Percentiles rank a stretch among this genome's conserved stretches.
Conservation (phyloP, 2,888 invertebrate species). For the Neelides folsomi region DNA sequence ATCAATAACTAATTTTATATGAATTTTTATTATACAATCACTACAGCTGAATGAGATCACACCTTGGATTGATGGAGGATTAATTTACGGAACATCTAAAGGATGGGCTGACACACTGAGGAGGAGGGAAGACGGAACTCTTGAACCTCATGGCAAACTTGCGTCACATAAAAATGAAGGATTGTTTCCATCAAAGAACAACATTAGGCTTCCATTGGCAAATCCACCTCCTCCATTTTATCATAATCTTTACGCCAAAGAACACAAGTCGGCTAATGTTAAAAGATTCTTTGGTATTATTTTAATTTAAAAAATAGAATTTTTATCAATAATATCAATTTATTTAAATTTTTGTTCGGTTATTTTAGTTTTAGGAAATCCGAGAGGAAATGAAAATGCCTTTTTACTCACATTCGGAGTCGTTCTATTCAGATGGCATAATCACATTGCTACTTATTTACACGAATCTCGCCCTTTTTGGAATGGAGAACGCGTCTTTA, state of each 20-base stretch:
- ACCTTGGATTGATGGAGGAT: conserved; percentile 48
- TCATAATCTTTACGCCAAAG: conserved; percentile 37
- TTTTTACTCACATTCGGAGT: conserved; percentile 44
- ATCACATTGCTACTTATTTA: conserved; percentile 40
- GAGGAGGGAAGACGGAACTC: conserved; percentile 40
- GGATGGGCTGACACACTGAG: conserved; percentile 47
- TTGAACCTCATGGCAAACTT: conserved; percentile 40
- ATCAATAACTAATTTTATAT: no score
- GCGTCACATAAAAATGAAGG: conserved; percentile 38
- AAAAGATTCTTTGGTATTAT: conserved; percentile 45
- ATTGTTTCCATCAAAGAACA: conserved; percentile 45
- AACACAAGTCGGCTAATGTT: conserved; percentile 40
- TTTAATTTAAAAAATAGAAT: conserved; percentile 16
- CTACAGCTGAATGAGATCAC: conserved; percentile 48
- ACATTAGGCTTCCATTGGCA: conserved; percentile 43
- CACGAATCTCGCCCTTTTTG: conserved; percentile 36
- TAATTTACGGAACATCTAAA: conserved; percentile 48
- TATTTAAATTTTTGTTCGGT: background rate
- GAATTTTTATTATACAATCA: no score
- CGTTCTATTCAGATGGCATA: conserved; percentile 47
- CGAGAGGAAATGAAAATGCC: conserved; percentile 45
- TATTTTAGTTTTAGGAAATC: conserved; percentile 42
- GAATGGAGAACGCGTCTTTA: conserved; percentile 43
- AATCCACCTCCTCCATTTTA: conserved; percentile 47
- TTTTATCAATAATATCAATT: conserved; percentile 10